A percentile compares a stretch with the other conserved stretches of the same genome.
Evolutionary conservation across 2,113 vertebrate species (phyloP).

Genomic region (Pogona vitticeps): DNA sequence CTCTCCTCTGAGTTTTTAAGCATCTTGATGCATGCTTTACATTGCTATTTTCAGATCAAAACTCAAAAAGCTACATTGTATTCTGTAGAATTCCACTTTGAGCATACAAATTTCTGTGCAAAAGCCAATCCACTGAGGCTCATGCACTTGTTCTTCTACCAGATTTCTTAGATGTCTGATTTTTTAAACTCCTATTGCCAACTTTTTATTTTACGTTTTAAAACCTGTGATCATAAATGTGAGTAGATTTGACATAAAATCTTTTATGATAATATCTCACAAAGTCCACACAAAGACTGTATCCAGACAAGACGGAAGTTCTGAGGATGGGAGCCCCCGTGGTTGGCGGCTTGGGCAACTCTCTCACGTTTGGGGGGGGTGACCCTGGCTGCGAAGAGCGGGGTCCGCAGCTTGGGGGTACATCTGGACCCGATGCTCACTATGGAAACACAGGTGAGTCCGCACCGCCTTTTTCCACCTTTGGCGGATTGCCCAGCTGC

Average conservation of each 20-base stretch:
- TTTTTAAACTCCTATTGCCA: background rate
- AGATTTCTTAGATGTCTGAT: background rate
- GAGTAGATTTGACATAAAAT: background rate
- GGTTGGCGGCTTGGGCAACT: no score
- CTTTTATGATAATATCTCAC: background rate
- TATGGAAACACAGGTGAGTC: no score
- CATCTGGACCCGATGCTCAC: no score
- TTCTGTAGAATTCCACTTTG: background rate
- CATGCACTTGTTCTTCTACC: background rate
- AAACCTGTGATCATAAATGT: background rate
- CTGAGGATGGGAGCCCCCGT: no score
- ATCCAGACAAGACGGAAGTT: no score
- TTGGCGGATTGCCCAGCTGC: no score
- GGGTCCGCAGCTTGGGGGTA: no score
- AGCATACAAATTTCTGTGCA: background rate
- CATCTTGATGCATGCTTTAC: background rate
- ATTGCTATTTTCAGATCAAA: background rate
- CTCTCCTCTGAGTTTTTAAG: background rate
- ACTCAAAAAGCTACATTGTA: background rate
- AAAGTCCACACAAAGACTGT: background rate
- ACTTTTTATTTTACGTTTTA: background rate
- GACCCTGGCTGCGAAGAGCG: no score
- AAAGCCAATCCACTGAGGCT: background rate
- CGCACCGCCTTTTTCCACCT: no score
- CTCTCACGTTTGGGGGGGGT: no score